Evolutionary conservation across 2,113 vertebrate genomes (phyloP).

Genomic region (Erythrocebus patas): DNA sequence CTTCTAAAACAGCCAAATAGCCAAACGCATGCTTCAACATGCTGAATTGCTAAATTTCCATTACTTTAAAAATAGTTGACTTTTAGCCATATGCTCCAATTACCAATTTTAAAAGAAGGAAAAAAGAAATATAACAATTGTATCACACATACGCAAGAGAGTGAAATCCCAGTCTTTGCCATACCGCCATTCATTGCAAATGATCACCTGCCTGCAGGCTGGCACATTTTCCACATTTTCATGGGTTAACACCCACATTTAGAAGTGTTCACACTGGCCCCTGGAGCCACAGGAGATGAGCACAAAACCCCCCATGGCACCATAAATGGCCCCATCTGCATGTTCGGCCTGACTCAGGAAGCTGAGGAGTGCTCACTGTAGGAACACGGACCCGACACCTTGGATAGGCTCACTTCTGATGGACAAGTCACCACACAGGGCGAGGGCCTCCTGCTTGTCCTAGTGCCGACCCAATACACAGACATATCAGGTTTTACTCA

Average conservation of each 20-base stretch:
- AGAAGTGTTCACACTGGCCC: constrained; percentile 63
- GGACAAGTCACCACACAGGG: not conserved
- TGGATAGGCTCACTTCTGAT: not conserved
- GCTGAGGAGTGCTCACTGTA: constrained; percentile 2
- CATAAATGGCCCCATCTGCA: constrained; percentile 33
- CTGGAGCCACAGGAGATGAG: constrained; percentile 41
- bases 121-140: not conserved
- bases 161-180: not conserved
- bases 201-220: not conserved
- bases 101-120: constrained; percentile 10
- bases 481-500: constrained; percentile 75
- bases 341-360: constrained; percentile 54
- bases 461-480: not conserved
- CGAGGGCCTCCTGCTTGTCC: not conserved
- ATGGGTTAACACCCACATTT: constrained; percentile 60
- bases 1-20: constrained; percentile 3
- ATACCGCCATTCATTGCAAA: not conserved
- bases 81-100: constrained; percentile 30
- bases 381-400: not conserved
- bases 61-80: constrained; percentile 1
- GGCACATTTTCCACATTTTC: not conserved
- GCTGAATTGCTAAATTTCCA: not conserved
- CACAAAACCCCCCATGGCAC: constrained; percentile 35
- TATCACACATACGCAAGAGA: not conserved
- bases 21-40: not conserved